These are phyloP conservation scores for Austrolebias charrua DNA, from an alignment of 2,797 vertebrate species.

Conservation along the genomic window DNA sequence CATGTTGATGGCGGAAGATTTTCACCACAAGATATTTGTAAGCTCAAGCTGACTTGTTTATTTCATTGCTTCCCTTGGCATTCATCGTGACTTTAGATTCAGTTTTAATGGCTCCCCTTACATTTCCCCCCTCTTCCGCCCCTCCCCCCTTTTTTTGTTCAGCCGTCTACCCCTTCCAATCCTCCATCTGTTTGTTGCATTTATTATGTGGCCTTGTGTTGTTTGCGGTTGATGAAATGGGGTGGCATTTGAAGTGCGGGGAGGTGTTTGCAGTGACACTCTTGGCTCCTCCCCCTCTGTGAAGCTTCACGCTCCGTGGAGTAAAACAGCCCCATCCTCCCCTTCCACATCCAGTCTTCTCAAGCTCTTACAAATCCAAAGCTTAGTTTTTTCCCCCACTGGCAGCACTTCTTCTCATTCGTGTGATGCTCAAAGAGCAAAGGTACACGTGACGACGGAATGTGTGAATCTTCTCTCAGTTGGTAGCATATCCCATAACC, in stretches of 20 bases:
- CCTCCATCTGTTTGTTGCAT: slow-evolving; percentile 74
- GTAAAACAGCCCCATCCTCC: slow-evolving; percentile 11
- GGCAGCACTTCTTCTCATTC: slow-evolving; percentile 28
- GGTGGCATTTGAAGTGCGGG: slow-evolving; percentile 66
- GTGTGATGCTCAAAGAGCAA: slow-evolving; percentile 41
- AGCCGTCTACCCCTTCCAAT: slow-evolving; percentile 26
- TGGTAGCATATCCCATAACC: slow-evolving; percentile 38
- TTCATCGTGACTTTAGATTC: slow-evolving; percentile 8
- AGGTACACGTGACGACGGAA: slow-evolving; percentile 58
- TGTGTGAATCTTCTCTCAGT: slow-evolving; percentile 50
- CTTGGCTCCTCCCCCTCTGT: slow-evolving; percentile 53
- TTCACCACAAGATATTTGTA: slow-evolving; percentile 37
- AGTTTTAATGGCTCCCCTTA: slow-evolving; percentile 30
- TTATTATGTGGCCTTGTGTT: slow-evolving; percentile 62
- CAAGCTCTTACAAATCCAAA: slow-evolving; percentile 32
- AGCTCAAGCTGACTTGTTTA: slow-evolving; percentile 47
- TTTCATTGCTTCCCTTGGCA: slow-evolving; percentile 30
- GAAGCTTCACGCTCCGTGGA: slow-evolving; percentile 44
- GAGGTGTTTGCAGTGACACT: slow-evolving; percentile 67
- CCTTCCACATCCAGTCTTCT: slow-evolving; percentile 25
- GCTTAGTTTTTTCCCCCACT: slow-evolving; percentile 15
- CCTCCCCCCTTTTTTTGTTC: slow-evolving; percentile 28
- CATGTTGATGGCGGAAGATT: slow-evolving; percentile 24
- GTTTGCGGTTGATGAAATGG: slow-evolving; percentile 66
- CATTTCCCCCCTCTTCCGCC: not conserved